These are phyloP conservation scores for Chironomus tepperi DNA, from an alignment of 1,140 invertebrate genomes.

Conservation along the genomic window DNA sequence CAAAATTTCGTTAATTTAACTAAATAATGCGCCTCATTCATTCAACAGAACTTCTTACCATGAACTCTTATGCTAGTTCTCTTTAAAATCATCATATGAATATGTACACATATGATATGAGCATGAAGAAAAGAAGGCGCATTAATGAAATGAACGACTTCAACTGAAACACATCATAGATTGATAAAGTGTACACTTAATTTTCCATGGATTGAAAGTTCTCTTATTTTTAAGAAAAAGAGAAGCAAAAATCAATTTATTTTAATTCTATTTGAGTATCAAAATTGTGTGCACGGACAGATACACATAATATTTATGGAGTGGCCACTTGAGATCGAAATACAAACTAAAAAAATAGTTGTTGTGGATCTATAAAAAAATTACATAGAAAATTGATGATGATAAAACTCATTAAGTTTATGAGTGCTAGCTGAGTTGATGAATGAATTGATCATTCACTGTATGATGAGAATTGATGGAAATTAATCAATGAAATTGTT, in stretches of 20 bases:
- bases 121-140: constrained; percentile 5
- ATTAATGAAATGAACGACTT: background rate
- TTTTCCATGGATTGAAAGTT: background rate
- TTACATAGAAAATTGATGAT: background rate
- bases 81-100: too few relatives aligned
- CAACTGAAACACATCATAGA: constrained; percentile 19
- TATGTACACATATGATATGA: background rate
- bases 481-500: background rate
- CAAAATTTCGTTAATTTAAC: too few relatives aligned
- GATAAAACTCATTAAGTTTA: constrained; percentile 14
- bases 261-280: constrained; percentile 22
- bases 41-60: too few relatives aligned
- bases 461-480: background rate
- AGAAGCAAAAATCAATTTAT: constrained; percentile 22
- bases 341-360: background rate
- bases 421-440: background rate
- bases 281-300: background rate
- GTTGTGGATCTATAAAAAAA: background rate
- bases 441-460: background rate
- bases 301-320: background rate
- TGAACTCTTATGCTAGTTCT: too few relatives aligned
- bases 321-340: background rate
- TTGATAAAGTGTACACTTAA: constrained; percentile 16
- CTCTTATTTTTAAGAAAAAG: background rate
- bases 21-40: too few relatives aligned